Percentiles rank a stretch among this genome's conserved stretches.
phyloP scores from a whole-genome alignment of 2,888 invertebrate genomes.

The Drosophila nigricruria region DNA sequence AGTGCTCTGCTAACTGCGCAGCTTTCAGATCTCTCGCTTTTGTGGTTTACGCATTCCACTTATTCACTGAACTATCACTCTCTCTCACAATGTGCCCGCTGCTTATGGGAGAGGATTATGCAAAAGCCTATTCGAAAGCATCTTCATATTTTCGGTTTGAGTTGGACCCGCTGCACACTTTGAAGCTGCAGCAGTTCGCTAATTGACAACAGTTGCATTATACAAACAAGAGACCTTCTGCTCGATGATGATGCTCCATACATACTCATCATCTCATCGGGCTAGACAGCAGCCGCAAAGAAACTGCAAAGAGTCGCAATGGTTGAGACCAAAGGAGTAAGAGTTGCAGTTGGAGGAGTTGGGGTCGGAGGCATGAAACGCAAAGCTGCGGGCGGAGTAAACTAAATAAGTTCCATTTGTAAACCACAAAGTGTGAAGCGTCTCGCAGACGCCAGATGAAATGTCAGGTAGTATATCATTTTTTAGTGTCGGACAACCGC shows the following conservation, averaged over 20 bases:
- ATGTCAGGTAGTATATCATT: conserved; percentile 71
- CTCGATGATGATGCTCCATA: neutral
- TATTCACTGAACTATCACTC: neutral
- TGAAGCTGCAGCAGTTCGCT: conserved; percentile 24
- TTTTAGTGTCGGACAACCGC: conserved; percentile 67
- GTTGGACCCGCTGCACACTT: conserved; percentile 21
- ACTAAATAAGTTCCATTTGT: conserved; percentile 63
- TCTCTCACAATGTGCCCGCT: neutral
- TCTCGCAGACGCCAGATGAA: conserved; percentile 40
- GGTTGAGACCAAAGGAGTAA: neutral
- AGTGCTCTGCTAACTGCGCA: no score
- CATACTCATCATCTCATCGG: conserved; percentile 14
- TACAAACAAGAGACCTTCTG: neutral
- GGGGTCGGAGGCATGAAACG: neutral
- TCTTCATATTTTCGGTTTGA: neutral
- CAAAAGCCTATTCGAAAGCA: conserved; percentile 41
- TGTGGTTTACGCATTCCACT: no score
- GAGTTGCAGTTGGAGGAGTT: neutral
- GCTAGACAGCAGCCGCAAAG: conserved; percentile 30
- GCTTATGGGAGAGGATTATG: conserved; percentile 52
- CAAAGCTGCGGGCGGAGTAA: conserved; percentile 20
- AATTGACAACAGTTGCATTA: conserved; percentile 42
- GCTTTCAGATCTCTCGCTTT: no score
- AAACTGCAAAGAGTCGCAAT: neutral
- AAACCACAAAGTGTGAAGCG: conserved; percentile 64